These are phyloP conservation scores for Montipora capitata DNA, from an alignment of 92 coral and sea anemone species.

Conservation along the genomic window DNA sequence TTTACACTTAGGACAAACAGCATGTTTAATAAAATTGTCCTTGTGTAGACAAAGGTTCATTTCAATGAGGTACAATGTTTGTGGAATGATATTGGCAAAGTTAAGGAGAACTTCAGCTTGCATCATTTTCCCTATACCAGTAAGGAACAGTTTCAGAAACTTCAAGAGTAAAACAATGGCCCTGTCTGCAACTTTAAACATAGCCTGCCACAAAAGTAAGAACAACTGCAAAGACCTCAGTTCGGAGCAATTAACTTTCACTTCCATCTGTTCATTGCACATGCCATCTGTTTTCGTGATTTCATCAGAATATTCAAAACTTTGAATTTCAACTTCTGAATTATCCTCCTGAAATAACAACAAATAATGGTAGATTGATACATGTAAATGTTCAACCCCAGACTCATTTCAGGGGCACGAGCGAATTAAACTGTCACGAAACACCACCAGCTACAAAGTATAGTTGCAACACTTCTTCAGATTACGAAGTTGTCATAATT, in stretches of 20 bases:
- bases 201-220: slow-evolving; percentile 65
- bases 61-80: slow-evolving; percentile 60
- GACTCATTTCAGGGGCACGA: not conserved
- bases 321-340: not conserved
- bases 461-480: not conserved
- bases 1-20: slow-evolving; percentile 68
- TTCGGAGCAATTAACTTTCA: not conserved
- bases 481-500: not conserved
- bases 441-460: not conserved
- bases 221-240: slow-evolving; percentile 48
- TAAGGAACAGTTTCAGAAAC: slow-evolving; percentile 56
- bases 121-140: slow-evolving; percentile 42
- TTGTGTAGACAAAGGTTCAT: slow-evolving; percentile 40
- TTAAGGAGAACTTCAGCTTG: slow-evolving; percentile 39
- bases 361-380: not conserved
- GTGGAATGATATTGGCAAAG: slow-evolving; percentile 69
- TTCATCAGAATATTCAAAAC: slow-evolving; percentile 51
- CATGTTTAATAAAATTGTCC: slow-evolving; percentile 72
- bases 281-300: slow-evolving; percentile 17
- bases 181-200: slow-evolving; percentile 70
- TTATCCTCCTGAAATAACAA: slow-evolving; percentile 21
- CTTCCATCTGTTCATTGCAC: slow-evolving; percentile 5
- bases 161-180: slow-evolving; percentile 55
- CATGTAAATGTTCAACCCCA: not conserved
- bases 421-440: not conserved